Percentiles rank a stretch among this genome's conserved stretches.
phyloP scores from a whole-genome alignment of 1,140 invertebrate species.

The Dendrolimus punctatus region DNA sequence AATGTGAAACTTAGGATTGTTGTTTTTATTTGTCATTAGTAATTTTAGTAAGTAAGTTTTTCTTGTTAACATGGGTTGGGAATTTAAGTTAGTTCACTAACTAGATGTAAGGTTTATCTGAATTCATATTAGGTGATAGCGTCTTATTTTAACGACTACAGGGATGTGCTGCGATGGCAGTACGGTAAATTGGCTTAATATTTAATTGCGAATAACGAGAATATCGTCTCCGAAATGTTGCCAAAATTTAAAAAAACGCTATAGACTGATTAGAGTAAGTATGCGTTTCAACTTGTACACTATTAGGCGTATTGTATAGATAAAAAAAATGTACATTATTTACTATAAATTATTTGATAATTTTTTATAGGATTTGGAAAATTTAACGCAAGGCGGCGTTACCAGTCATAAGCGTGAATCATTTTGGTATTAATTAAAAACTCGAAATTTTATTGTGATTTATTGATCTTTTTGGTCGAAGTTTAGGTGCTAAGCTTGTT shows the following conservation, averaged over 20 bases:
- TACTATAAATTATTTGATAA: constrained; percentile 40
- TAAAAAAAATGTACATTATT: constrained; percentile 69
- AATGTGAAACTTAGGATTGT: constrained; percentile 54
- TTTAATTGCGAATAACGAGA: constrained; percentile 21
- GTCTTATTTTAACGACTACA: constrained; percentile 64
- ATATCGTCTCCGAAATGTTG: constrained; percentile 38
- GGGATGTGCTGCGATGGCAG: constrained; percentile 66
- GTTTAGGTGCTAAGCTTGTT: constrained; percentile 51
- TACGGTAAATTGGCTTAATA: constrained; percentile 18
- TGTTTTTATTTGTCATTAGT: constrained; percentile 58
- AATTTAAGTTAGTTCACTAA: constrained; percentile 67
- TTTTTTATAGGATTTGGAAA: constrained; percentile 2
- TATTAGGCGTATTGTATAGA: constrained; percentile 68
- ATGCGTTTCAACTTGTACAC: constrained; percentile 65
- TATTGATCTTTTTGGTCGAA: constrained; percentile 48
- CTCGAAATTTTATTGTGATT: constrained; percentile 53
- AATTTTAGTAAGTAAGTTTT: constrained; percentile 59
- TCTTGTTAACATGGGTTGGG: constrained; percentile 70
- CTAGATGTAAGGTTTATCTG: constrained; percentile 66
- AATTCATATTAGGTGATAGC: constrained; percentile 63
- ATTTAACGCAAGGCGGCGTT: constrained; percentile 10
- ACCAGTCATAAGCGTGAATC: constrained; percentile 48
- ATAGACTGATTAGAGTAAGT: constrained; percentile 72
- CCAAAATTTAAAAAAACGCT: constrained; percentile 67
- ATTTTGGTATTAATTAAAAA: constrained; percentile 45